These are phyloP conservation scores for Aleadryas rufinucha DNA, from an alignment of 2,113 vertebrate species.

Conservation along the genomic window DNA sequence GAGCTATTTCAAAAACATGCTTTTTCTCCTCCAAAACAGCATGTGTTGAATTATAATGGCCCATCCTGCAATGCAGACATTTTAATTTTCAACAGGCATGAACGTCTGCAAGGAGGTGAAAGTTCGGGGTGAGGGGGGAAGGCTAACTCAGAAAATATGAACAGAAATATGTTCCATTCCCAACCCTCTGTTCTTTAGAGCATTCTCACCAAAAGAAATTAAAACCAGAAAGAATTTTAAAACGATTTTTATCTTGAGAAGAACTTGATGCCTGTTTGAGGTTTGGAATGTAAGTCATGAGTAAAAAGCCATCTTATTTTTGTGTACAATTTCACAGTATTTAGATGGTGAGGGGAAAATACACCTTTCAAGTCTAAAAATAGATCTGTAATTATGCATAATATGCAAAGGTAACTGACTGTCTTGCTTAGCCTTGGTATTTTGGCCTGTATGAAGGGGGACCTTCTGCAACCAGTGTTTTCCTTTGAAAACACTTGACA, in stretches of 20 bases:
- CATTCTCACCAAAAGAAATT: neutral
- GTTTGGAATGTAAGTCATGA: neutral
- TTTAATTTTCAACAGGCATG: conserved; percentile 52
- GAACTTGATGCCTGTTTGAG: neutral
- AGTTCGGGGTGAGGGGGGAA: neutral
- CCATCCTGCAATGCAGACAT: conserved; percentile 33
- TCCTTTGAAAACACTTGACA: neutral
- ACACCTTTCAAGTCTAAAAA: neutral
- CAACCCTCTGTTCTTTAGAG: neutral
- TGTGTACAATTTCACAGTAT: neutral
- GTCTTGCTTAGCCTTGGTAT: neutral
- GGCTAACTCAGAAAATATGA: conserved; percentile 23
- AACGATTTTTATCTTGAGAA: neutral
- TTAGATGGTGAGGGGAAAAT: neutral
- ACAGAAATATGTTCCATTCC: conserved; percentile 1
- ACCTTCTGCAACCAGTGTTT: neutral
- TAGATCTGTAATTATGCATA: neutral
- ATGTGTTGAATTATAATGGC: conserved; percentile 57
- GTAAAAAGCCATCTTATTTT: neutral
- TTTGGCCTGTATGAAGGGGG: neutral
- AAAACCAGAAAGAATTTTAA: neutral
- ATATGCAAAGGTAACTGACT: neutral
- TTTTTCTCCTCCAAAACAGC: conserved; percentile 43
- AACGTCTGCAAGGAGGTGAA: conserved; percentile 22
- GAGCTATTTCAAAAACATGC: conserved; percentile 34